Percentiles rank a stretch among this genome's conserved stretches.
These are phyloP conservation scores for Meleagris gallopavo DNA, from an alignment of 2,113 vertebrate species.

Conservation along the genomic window DNA sequence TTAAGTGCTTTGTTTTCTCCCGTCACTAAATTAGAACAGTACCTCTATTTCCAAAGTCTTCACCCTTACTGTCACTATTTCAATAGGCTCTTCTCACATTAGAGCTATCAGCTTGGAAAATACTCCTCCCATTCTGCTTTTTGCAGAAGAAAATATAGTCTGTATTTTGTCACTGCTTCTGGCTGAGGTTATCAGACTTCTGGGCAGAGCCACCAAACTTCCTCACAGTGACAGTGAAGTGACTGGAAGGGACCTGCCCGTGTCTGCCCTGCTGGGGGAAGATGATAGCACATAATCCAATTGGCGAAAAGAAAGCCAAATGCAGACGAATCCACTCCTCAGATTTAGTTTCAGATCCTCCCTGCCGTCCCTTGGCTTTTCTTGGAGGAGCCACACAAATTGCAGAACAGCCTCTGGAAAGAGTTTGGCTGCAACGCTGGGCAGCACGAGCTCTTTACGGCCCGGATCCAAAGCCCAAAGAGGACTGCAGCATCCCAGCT, in stretches of 20 bases:
- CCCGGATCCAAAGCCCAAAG: neutral
- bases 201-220: neutral
- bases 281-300: neutral
- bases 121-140: neutral
- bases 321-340: neutral
- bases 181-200: neutral
- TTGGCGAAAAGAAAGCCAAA: neutral
- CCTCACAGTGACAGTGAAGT: rapidly evolving
- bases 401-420: neutral
- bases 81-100: neutral
- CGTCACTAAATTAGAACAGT: constrained; percentile 21
- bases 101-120: constrained; percentile 1
- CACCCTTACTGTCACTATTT: constrained; percentile 18
- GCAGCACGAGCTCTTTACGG: neutral
- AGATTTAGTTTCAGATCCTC: neutral
- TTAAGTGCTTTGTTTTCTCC: constrained; percentile 41
- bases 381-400: neutral
- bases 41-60: neutral
- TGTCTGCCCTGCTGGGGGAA: neutral
- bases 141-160: neutral
- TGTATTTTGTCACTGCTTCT: neutral
- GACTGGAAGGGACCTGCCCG: neutral
- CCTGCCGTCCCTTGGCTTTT: neutral
- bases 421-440: neutral
- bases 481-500: neutral